A percentile compares a stretch with the other conserved stretches of the same genome.
Evolutionary conservation across 2,113 vertebrate genomes (phyloP).

Genomic region (Nansenia antarctica): DNA sequence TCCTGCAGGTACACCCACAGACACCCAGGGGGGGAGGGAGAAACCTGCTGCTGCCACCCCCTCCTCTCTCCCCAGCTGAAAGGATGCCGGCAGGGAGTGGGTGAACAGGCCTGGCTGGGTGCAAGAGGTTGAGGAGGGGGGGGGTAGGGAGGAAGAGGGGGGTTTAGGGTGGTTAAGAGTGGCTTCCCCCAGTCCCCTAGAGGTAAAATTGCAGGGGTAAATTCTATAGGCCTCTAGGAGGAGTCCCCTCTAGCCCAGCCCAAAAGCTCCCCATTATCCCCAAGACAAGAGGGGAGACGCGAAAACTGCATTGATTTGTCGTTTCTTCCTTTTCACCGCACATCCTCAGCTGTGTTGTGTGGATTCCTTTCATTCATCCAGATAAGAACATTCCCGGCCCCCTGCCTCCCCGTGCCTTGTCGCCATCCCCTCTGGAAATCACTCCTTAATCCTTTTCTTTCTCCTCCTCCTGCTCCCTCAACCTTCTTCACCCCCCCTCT

Average conservation of each 20-base stretch:
- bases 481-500: not conserved
- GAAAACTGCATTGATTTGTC: conserved; percentile 65
- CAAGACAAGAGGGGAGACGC: conserved; percentile 25
- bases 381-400: conserved; percentile 62
- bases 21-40: too few species aligned
- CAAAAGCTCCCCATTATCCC: conserved; percentile 11
- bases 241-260: not conserved
- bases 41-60: conserved; percentile 41
- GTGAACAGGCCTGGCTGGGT: conserved; percentile 27
- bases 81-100: conserved; percentile 46
- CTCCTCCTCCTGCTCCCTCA: not conserved
- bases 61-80: conserved; percentile 6
- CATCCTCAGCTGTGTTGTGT: conserved; percentile 40
- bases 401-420: not conserved
- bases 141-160: conserved; percentile 44
- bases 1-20: conserved; percentile 57
- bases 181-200: conserved; percentile 25
- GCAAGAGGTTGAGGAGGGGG: conserved; percentile 12
- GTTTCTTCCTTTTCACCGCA: conserved; percentile 45
- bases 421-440: not conserved
- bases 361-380: conserved; percentile 51
- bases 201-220: conserved; percentile 40
- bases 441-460: not conserved
- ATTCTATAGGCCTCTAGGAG: conserved; percentile 19
- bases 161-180: conserved; percentile 20